A percentile compares a stretch with the other conserved stretches of the same genome.
Evolutionary conservation across 1,140 invertebrate species (phyloP).

Genomic region (Lerema accius): DNA sequence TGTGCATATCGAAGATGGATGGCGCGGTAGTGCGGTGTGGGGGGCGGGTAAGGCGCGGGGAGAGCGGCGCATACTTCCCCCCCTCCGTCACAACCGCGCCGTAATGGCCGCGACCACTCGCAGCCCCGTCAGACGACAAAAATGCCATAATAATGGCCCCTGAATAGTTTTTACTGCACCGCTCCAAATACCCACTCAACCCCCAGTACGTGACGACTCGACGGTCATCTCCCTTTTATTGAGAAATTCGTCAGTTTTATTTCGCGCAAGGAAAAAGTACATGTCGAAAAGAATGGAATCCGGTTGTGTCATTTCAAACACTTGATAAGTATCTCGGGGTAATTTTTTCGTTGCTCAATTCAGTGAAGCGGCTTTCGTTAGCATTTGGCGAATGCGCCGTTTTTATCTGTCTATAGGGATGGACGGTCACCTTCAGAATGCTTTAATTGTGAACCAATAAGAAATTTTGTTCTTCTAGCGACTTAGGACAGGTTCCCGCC

Average conservation of each 20-base stretch:
- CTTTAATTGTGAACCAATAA: slow-evolving; percentile 78
- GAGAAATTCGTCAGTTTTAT: slow-evolving; percentile 83
- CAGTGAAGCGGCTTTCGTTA: slow-evolving; percentile 72
- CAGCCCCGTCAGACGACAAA: slow-evolving; percentile 81
- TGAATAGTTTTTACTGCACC: slow-evolving; percentile 81
- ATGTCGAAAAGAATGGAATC: slow-evolving; percentile 73
- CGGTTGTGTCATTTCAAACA: slow-evolving; percentile 83
- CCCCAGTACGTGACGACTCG: slow-evolving; percentile 75
- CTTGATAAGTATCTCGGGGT: slow-evolving; percentile 80
- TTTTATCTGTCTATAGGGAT: slow-evolving; percentile 66
- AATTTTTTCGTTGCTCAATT: slow-evolving; percentile 73
- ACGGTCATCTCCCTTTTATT: slow-evolving; percentile 80
- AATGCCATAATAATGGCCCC: slow-evolving; percentile 82
- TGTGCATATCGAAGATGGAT: slow-evolving; percentile 82
- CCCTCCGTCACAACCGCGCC: slow-evolving; percentile 52
- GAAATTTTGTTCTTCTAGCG: slow-evolving; percentile 63
- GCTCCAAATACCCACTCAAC: slow-evolving; percentile 76
- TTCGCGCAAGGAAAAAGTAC: slow-evolving; percentile 67
- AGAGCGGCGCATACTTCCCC: slow-evolving; percentile 41
- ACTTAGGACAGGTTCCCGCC: slow-evolving; percentile 47
- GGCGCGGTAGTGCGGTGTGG: slow-evolving; percentile 56
- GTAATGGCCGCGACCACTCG: slow-evolving; percentile 75
- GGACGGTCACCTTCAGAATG: slow-evolving; percentile 76
- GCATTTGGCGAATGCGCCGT: slow-evolving; percentile 70
- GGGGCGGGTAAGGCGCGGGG: slow-evolving; percentile 29